These are phyloP conservation scores for Furnarius figulus DNA, from an alignment of 2,113 vertebrate genomes.

Conservation along the genomic window DNA sequence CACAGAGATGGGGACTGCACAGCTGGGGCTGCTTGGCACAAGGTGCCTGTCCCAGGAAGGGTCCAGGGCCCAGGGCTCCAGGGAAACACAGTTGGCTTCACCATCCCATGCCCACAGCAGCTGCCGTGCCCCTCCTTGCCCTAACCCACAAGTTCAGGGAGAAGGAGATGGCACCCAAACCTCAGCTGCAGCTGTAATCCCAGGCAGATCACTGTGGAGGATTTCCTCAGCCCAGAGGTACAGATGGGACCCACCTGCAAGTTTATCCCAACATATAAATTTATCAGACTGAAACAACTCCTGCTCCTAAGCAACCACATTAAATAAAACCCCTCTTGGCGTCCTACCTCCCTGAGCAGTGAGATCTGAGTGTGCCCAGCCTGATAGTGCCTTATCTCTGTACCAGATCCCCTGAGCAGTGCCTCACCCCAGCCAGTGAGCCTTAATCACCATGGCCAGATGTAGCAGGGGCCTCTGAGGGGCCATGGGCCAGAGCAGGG, in stretches of 20 bases:
- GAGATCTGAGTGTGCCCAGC: accelerated
- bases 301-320: not conserved
- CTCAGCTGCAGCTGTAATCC: not conserved
- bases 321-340: not conserved
- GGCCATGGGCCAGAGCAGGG: not conserved
- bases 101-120: accelerated
- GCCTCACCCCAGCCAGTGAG: not conserved
- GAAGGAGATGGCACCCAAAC: not conserved
- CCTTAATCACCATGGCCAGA: slow-evolving; percentile 28
- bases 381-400: slow-evolving; percentile 55
- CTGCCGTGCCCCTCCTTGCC: not conserved
- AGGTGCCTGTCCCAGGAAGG: not conserved
- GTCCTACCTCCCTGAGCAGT: not conserved
- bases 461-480: not conserved
- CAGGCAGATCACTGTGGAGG: not conserved
- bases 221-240: not conserved
- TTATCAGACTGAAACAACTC: not conserved
- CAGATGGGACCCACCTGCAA: not conserved
- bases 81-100: not conserved
- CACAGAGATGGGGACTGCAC: not conserved
- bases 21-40: not conserved
- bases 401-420: not conserved
- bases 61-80: not conserved
- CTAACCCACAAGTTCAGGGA: accelerated
- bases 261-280: not conserved